These are phyloP conservation scores for Ptilonorhynchus violaceus DNA, from an alignment of 2,113 vertebrate species.

Conservation along the genomic window DNA sequence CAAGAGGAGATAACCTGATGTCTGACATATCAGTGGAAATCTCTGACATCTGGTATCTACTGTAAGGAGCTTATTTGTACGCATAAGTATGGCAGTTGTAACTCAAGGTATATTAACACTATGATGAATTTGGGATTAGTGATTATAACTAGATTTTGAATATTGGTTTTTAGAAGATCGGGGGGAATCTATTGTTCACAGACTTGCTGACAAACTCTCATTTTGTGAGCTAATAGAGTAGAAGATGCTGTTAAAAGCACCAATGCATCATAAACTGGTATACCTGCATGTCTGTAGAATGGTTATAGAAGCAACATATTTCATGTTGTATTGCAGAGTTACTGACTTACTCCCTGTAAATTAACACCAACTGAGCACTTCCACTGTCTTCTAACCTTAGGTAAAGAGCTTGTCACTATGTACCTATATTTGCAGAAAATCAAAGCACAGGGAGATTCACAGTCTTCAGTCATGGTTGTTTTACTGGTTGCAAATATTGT, in stretches of 20 bases:
- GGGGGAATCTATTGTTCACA: rapidly evolving
- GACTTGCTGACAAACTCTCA: not conserved
- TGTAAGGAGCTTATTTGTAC: not conserved
- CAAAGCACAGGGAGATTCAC: not conserved
- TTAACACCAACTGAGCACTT: not conserved
- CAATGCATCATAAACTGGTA: not conserved
- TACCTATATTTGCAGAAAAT: not conserved
- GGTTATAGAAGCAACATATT: not conserved
- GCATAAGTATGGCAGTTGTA: not conserved
- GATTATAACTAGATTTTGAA: not conserved
- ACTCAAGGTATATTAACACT: not conserved
- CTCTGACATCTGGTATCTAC: not conserved
- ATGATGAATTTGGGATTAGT: not conserved
- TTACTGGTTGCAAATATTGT: not conserved
- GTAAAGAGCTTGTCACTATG: not conserved
- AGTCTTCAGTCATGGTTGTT: not conserved
- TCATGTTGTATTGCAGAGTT: not conserved
- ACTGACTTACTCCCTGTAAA: not conserved
- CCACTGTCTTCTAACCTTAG: not conserved
- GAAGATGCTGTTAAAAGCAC: not conserved
- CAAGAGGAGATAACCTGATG: not conserved
- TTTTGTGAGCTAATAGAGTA: not conserved
- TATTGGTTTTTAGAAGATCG: not conserved
- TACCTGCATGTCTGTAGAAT: not conserved
- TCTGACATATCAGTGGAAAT: not conserved